Percentiles rank a stretch among this genome's conserved stretches.
These are phyloP conservation scores for Trinectes maculatus DNA, from an alignment of 2,113 vertebrate genomes.

Conservation along the genomic window DNA sequence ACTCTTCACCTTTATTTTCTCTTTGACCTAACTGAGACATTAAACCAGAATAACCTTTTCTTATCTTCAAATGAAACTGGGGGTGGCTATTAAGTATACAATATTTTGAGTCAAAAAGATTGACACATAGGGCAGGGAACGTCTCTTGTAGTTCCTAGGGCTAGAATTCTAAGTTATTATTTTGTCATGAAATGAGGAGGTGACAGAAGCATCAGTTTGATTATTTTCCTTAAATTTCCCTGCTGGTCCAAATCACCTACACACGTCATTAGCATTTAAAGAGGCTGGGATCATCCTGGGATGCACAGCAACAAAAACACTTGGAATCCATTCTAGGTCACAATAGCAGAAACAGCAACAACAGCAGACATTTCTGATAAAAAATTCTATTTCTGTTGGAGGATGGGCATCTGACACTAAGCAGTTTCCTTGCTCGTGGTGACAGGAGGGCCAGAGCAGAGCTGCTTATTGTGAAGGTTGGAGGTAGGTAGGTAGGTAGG, in stretches of 20 bases:
- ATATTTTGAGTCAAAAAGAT: too few species aligned
- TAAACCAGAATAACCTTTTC: neutral
- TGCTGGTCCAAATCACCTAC: conserved; percentile 36
- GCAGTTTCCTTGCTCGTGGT: neutral
- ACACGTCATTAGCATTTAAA: conserved; percentile 71
- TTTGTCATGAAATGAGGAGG: conserved; percentile 21
- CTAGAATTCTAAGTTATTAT: conserved; percentile 3
- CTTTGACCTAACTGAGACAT: neutral
- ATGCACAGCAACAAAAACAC: conserved; percentile 21
- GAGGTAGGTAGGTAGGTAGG: too few species aligned
- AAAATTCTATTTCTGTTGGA: conserved; percentile 46
- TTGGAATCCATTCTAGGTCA: conserved; percentile 31
- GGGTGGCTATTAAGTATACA: neutral
- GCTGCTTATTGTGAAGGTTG: neutral
- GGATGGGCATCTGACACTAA: conserved; percentile 5
- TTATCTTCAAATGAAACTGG: neutral
- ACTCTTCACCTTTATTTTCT: neutral
- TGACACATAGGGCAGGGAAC: neutral
- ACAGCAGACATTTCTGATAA: conserved; percentile 45
- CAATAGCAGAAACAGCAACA: conserved; percentile 21
- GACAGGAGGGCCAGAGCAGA: conserved; percentile 28
- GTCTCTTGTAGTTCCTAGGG: neutral
- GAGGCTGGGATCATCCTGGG: conserved; percentile 51
- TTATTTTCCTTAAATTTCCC: conserved; percentile 33
- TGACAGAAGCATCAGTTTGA: conserved; percentile 8